Base-by-base conservation (phyloP, 1,140 invertebrate genomes). In the Phymorhynchus buccinoides region DNA sequence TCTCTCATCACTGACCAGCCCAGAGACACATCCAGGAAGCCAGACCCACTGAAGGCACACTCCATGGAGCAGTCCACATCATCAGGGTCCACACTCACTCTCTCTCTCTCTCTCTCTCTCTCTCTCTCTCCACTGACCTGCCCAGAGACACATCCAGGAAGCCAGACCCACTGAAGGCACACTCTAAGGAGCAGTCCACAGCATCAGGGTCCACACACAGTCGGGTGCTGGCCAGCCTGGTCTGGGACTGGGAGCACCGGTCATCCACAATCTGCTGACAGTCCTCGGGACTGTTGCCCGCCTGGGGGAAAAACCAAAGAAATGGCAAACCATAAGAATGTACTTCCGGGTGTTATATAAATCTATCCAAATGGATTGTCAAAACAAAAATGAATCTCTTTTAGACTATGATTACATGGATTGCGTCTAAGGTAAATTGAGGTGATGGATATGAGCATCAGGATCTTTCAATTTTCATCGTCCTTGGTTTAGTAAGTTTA, bases 211-310 rank as follows among this genome's bases (percentile, higher is more conserved):
- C 52, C 1, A 89, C 83, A 81, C 92, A 93, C 14, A 48, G 22
- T 32, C 92, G 79, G 27, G 83, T 86, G 42, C 80, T 84, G n/a
- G 89, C 84, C 22, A 84, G 22, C 12, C 90, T 68, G 18, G 86
- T 81, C 83, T 93, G 84, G n/a, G 88, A 80, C 14, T 62, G 73
- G 32, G 89, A 85, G 81, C 92, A 93, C 22, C 88, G 84, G 1
- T 32, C 66, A 71, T 92, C 91, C 1, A 91, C 89, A 73, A 90
- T 89, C 73, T 87, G 88, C 85, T 93, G 92, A 85, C 91, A 92
- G 77, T 92, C 88, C 22, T 89, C 86, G 32, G 88, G 88, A 71
- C 90, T 86, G 80, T 92, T 89, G 22, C 87, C 86, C 7, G 86
- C 85, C n/a, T n/a, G n/a, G n/a, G n/a, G n/a, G n/a, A n/a, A n/a